Conservation (phyloP, 2,113 vertebrate species). For the Acanthochromis polyacanthus region DNA sequence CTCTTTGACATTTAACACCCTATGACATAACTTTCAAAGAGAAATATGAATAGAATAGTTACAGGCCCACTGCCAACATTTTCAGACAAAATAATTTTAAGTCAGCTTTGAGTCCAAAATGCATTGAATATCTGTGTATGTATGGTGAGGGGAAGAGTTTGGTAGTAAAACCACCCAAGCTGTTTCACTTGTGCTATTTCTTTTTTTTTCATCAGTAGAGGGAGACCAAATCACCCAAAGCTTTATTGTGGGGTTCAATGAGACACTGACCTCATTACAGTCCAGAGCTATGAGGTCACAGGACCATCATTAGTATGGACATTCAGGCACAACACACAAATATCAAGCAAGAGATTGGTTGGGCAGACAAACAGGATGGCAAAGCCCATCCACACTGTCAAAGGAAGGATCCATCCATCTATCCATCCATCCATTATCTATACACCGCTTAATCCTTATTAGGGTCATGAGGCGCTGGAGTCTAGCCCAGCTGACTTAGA, state of each 20-base stretch:
- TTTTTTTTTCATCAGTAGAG: constrained; percentile 30
- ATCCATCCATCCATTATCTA: too few species aligned
- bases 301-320: background rate
- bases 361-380: too few species aligned
- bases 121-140: background rate
- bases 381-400: too few species aligned
- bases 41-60: background rate
- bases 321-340: background rate
- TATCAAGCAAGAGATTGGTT: background rate
- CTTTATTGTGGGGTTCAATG: background rate
- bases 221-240: constrained; percentile 30
- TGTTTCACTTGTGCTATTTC: constrained; percentile 2
- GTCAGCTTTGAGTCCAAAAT: too few species aligned
- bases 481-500: too few species aligned
- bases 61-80: background rate
- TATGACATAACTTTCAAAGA: constrained; percentile 7
- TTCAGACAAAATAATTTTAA: background rate
- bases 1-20: constrained; percentile 17
- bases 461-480: too few species aligned
- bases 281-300: constrained; percentile 28
- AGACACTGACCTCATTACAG: constrained; percentile 35
- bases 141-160: background rate
- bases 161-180: too few species aligned
- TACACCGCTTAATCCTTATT: too few species aligned
- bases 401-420: too few species aligned